Conservation (phyloP, 2,113 vertebrate species). For the Chloebia gouldiae region DNA sequence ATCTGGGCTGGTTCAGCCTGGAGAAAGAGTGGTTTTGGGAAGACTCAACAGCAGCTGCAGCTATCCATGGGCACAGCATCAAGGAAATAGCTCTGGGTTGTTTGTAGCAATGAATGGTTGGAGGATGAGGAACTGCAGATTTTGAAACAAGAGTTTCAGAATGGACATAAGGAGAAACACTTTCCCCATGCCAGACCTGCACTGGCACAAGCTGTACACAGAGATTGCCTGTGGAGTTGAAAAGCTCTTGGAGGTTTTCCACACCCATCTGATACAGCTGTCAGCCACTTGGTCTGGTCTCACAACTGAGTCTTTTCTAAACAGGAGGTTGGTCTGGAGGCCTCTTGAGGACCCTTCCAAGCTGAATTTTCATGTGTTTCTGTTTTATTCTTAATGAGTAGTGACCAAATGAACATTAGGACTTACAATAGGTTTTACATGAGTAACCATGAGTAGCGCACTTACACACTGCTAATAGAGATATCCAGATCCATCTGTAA, state of each 20-base stretch:
- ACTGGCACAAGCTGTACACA: background rate
- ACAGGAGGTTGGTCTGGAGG: background rate
- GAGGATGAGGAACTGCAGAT: background rate
- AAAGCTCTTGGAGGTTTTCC: background rate
- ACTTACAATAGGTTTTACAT: background rate
- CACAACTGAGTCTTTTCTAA: background rate
- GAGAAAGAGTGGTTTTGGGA: background rate
- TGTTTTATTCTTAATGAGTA: background rate
- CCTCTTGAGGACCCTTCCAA: background rate
- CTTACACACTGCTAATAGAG: background rate
- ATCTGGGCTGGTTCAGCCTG: background rate
- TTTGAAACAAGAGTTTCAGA: background rate
- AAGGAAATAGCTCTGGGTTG: background rate
- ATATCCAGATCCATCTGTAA: background rate
- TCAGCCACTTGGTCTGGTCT: background rate
- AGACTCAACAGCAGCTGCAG: background rate
- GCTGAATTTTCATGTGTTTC: background rate
- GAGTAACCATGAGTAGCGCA: background rate
- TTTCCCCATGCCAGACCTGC: background rate
- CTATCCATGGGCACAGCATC: background rate
- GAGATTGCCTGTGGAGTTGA: background rate
- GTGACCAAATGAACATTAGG: background rate
- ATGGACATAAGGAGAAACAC: background rate
- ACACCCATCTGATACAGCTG: background rate
- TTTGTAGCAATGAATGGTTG: background rate